Percentiles rank a stretch among this genome's conserved stretches.
These are phyloP conservation scores for Pachyseris speciosa DNA, from an alignment of 64 coral and sea anemone genomes.

Conservation along the genomic window DNA sequence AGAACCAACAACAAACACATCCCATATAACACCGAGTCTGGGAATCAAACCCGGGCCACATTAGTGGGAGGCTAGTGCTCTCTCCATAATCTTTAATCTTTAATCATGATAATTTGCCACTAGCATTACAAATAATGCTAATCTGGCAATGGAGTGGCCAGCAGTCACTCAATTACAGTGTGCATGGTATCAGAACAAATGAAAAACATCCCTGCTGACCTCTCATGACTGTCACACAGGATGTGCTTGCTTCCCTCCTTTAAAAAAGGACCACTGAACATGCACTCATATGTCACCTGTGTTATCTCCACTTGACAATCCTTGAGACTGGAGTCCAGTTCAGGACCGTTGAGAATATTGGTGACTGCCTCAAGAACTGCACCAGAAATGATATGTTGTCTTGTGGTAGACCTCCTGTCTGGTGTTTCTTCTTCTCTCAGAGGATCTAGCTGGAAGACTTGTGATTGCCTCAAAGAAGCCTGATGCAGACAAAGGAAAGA, in stretches of 20 bases:
- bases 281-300: slow-evolving; percentile 16
- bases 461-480: neutral
- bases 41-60: neutral
- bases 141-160: no score
- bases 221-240: no score
- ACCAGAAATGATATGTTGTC: slow-evolving; percentile 31
- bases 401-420: slow-evolving; percentile 19
- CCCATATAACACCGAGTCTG: neutral
- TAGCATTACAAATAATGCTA: no score
- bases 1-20: neutral
- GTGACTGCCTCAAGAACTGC: slow-evolving; percentile 37
- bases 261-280: neutral
- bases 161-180: no score
- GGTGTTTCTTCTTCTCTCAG: slow-evolving; percentile 44
- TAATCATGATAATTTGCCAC: no score
- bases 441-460: slow-evolving; percentile 73
- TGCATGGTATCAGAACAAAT: no score
- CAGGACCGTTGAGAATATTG: slow-evolving; percentile 36
- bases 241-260: no score
- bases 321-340: slow-evolving; percentile 34
- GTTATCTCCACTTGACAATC: slow-evolving; percentile 49
- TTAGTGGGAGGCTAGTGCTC: neutral
- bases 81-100: no score
- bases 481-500: neutral
- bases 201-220: no score